Percentiles rank a stretch among this genome's conserved stretches.
These are phyloP conservation scores for Listronotus oregonensis DNA, from an alignment of 1,140 invertebrate genomes.

Conservation along the genomic window DNA sequence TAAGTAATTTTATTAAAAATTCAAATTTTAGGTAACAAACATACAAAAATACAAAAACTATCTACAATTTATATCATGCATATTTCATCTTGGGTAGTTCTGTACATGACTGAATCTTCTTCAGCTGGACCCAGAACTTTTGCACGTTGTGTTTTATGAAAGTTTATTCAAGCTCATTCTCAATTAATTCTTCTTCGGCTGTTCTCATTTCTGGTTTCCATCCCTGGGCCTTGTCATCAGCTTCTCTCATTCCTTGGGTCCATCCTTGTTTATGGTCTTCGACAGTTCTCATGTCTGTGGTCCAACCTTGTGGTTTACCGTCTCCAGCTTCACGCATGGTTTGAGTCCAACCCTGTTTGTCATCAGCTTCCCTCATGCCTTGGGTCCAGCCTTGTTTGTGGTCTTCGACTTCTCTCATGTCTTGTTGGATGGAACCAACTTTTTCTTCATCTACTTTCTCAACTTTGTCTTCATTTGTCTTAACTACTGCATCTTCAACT, in stretches of 20 bases:
- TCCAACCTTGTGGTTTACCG: slow-evolving; percentile 1
- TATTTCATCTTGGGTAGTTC: slow-evolving; percentile 7
- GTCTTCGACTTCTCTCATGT: slow-evolving; percentile 19
- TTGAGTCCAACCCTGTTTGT: background rate
- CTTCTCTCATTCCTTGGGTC: background rate
- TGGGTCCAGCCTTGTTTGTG: slow-evolving; percentile 1
- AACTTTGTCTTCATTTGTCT: background rate
- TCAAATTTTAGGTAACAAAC: background rate
- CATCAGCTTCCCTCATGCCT: slow-evolving; percentile 11
- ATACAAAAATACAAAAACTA: slow-evolving; percentile 10
- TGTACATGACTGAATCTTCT: background rate
- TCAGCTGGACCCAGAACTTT: background rate
- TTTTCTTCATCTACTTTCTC: slow-evolving; percentile 17
- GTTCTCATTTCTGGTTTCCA: background rate
- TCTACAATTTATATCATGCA: background rate
- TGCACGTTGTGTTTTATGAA: too few species aligned
- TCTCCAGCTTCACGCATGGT: slow-evolving; percentile 4
- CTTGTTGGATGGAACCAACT: slow-evolving; percentile 8
- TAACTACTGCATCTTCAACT: background rate
- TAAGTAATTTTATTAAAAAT: background rate
- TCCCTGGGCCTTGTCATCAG: background rate
- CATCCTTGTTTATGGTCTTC: background rate
- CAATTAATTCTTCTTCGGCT: background rate
- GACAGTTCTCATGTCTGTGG: background rate
- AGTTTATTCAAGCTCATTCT: slow-evolving; percentile 18